Base-by-base conservation (phyloP, 2,797 vertebrate species). In the Varecia variegata region DNA sequence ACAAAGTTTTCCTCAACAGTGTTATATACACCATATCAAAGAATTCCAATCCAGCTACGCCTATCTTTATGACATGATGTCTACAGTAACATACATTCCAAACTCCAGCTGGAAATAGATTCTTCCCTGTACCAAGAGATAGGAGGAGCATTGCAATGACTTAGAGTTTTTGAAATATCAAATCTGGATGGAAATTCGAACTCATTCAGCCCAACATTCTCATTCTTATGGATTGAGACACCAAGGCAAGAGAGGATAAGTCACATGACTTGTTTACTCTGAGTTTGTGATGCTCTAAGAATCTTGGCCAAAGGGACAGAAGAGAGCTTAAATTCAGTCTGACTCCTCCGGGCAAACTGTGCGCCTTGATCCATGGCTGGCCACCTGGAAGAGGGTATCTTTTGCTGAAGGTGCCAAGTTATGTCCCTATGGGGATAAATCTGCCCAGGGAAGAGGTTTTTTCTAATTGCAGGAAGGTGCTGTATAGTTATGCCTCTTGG, bases 311-410 rank as follows among this genome's bases (percentile, higher is more conserved):
- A 9, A 2, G 50, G 35, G 65, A 88, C 7, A 32, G 25, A 58
- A 0, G 1, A 12, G 62, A 38, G 50, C 62, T 21, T 11, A 27
- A 0, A 2, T 2, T 23, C 40, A n/a, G 81, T n/a, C 38, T 4
- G 40, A 30, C 32, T 3, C 45, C 14, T 11, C 67, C 1, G 3
- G 17, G 62, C 21, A 10, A 40, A 21, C 14, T 14, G 32, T 20
- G 43, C 18, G 60, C 32, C 54, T 43, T 6, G 43, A 35, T n/a
- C 50, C 27, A 15, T 77, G 62, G 62, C 47, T 0, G 0, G 54
- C 2, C 23, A 13, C n/a, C 45, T 5, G 54, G 17, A 73, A 35
- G 70, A 9, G 60, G 47, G 50, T 3, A 5, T 52, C 80, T 27
- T 38, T 68, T 60, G 3, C 70, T 74, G 52, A 95, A 27, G 80